These are phyloP conservation scores for Brachionichthys hirsutus DNA, from an alignment of 2,113 vertebrate species.

Conservation along the genomic window DNA sequence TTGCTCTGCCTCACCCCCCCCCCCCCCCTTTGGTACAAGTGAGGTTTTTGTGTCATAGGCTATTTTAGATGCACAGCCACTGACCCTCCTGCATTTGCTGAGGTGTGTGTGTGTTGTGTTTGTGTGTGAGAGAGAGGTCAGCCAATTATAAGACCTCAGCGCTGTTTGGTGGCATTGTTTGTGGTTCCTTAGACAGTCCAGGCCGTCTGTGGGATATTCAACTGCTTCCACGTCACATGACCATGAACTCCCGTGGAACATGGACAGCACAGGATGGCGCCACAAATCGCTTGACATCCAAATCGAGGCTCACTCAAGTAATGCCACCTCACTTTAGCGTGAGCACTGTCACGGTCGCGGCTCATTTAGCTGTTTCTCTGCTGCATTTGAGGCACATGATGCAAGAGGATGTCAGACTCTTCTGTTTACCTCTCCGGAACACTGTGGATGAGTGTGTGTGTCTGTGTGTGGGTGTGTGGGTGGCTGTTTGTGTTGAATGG, in stretches of 20 bases:
- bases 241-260: slow-evolving; percentile 56
- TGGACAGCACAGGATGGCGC: slow-evolving; percentile 49
- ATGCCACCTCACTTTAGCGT: slow-evolving; percentile 62
- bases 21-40: slow-evolving; percentile 59
- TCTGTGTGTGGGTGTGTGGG: slow-evolving; percentile 54
- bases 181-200: slow-evolving; percentile 25
- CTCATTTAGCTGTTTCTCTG: slow-evolving; percentile 67
- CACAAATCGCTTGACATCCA: slow-evolving; percentile 71
- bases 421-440: slow-evolving; percentile 69
- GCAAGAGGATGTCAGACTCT: slow-evolving; percentile 78
- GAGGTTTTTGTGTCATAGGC: slow-evolving; percentile 81
- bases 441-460: slow-evolving; percentile 61
- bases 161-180: slow-evolving; percentile 17
- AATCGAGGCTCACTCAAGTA: slow-evolving; percentile 54
- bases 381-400: slow-evolving; percentile 74
- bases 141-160: slow-evolving; percentile 29
- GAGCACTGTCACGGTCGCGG: slow-evolving; percentile 68
- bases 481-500: slow-evolving; percentile 65
- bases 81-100: slow-evolving; percentile 76
- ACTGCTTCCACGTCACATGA: slow-evolving; percentile 50
- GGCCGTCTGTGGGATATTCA: slow-evolving; percentile 27
- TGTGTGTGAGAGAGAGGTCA: slow-evolving; percentile 54
- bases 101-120: slow-evolving; percentile 40
- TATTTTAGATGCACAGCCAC: slow-evolving; percentile 84
- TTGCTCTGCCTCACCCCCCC: slow-evolving; percentile 19